These are phyloP conservation scores for Callyntrura guangdongensis DNA, from an alignment of 2,888 invertebrate species.

Conservation along the genomic window DNA sequence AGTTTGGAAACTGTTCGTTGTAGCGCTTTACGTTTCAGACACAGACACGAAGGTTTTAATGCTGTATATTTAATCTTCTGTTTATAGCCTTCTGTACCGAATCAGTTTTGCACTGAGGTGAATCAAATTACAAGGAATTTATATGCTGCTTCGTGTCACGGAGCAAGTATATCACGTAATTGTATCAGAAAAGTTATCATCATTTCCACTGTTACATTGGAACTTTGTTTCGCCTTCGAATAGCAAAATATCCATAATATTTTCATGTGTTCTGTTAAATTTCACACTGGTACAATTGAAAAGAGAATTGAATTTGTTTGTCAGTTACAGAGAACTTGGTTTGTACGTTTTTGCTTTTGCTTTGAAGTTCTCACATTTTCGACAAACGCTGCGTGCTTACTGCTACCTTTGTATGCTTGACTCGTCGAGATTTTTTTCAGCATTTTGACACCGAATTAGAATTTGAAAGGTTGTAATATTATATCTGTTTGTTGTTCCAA, in stretches of 20 bases:
- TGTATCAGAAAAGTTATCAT: no score
- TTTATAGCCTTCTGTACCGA: not conserved
- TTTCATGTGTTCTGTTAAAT: not conserved
- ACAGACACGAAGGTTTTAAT: not conserved
- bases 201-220: no score
- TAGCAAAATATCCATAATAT: not conserved
- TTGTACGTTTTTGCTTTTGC: not conserved
- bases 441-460: constrained; percentile 7
- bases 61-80: not conserved
- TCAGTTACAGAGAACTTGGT: not conserved
- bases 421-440: not conserved
- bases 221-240: no score
- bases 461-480: not conserved
- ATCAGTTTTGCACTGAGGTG: not conserved
- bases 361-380: not conserved
- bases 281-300: not conserved
- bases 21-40: not conserved
- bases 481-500: not conserved
- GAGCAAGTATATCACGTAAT: no score
- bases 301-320: not conserved
- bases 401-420: not conserved
- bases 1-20: constrained; percentile 30
- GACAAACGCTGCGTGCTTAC: not conserved
- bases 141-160: not conserved
- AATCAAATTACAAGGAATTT: not conserved